Conservation (phyloP, 2,888 invertebrate species). For the Drosophila infuscata region DNA sequence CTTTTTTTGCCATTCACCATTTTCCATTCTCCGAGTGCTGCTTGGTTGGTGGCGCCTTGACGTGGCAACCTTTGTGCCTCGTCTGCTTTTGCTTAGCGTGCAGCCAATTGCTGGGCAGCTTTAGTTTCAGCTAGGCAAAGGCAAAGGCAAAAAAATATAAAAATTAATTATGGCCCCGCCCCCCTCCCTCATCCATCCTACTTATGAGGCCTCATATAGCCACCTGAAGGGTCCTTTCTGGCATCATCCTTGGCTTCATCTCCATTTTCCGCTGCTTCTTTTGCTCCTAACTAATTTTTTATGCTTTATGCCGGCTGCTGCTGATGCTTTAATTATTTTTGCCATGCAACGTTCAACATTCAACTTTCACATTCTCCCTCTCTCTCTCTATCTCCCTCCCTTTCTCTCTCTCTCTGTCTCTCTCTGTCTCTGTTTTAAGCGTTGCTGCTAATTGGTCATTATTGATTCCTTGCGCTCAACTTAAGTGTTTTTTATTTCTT, state of each 20-base stretch:
- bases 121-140: conserved; percentile 10
- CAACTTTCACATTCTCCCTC: neutral
- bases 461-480: conserved; percentile 50
- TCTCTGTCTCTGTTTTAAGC: conserved; percentile 13
- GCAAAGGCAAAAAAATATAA: conserved; percentile 22
- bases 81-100: conserved; percentile 15
- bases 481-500: conserved; percentile 13
- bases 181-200: neutral
- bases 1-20: neutral
- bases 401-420: neutral
- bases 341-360: conserved; percentile 32
- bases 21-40: conserved; percentile 13
- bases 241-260: neutral
- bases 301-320: conserved; percentile 4
- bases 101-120: conserved; percentile 23
- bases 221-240: conserved; percentile 31
- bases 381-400: neutral
- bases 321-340: conserved; percentile 56
- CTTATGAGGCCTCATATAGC: conserved; percentile 42
- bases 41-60: conserved; percentile 42
- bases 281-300: neutral
- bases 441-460: conserved; percentile 44
- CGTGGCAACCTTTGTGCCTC: conserved; percentile 53
- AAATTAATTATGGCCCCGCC: conserved; percentile 61
- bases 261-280: neutral